A percentile compares a stretch with the other conserved stretches of the same genome.
phyloP scores from a whole-genome alignment of 2,888 invertebrate species.

The Drosophila planitibia region DNA sequence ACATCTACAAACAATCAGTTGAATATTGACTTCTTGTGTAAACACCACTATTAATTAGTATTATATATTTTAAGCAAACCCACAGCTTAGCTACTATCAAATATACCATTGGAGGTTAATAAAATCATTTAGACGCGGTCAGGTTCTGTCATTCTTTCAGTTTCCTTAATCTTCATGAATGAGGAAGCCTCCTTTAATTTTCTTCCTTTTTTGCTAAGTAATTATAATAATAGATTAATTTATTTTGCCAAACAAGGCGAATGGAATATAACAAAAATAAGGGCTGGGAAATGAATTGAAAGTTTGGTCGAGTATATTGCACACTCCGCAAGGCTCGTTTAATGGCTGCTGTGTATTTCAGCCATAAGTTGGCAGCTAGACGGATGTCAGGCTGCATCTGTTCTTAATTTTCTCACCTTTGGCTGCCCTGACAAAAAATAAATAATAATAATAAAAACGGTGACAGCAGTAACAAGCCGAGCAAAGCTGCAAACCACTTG shows the following conservation, averaged over 20 bases:
- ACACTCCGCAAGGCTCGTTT: neutral
- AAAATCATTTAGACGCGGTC: neutral
- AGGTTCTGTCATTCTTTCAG: neutral
- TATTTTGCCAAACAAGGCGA: neutral
- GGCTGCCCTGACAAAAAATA: neutral
- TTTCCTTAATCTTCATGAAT: neutral
- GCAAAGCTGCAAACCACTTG: conserved; percentile 20
- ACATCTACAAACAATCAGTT: neutral
- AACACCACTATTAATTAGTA: neutral
- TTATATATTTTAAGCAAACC: neutral
- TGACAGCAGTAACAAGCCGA: neutral
- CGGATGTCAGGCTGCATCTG: conserved; percentile 14
- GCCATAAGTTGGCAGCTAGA: conserved; percentile 6
- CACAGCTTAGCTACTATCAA: neutral
- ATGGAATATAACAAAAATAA: neutral
- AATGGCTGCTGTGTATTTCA: neutral
- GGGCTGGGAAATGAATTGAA: neutral
- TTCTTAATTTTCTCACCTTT: conserved; percentile 39
- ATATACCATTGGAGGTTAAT: neutral
- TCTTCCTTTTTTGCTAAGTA: neutral
- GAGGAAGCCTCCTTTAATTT: neutral
- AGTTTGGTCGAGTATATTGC: neutral
- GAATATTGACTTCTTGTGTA: too few relatives aligned
- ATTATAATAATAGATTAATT: neutral
- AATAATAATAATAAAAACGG: conserved; percentile 1